phyloP scores from a whole-genome alignment of 1,140 invertebrate species.

The Trichoplusia ni region DNA sequence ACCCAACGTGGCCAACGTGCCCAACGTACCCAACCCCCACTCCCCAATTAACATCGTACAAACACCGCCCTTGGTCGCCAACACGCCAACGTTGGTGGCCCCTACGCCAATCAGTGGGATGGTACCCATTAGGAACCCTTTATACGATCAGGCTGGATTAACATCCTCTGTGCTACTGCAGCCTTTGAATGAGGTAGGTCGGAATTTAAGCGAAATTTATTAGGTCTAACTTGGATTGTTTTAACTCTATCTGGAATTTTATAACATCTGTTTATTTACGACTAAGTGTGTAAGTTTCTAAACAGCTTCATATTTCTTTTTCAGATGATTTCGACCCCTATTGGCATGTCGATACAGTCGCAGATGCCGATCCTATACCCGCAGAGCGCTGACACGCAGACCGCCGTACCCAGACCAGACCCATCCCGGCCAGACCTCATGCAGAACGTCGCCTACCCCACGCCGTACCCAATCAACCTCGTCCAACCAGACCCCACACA shows the following conservation, averaged over 20 bases:
- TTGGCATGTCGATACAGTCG: constrained; percentile 78
- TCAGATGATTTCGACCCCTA: constrained; percentile 84
- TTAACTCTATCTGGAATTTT: too few species aligned
- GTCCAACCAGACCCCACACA: not conserved
- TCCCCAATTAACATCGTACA: constrained; percentile 51
- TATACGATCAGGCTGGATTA: constrained; percentile 65
- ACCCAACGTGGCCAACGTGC: too few species aligned
- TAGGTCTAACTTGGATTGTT: not conserved
- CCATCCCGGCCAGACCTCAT: constrained; percentile 7
- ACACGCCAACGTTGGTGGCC: constrained; percentile 48
- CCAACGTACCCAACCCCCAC: constrained; percentile 41
- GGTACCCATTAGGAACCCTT: constrained; percentile 68
- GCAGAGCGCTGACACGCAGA: constrained; percentile 40
- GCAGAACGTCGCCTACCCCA: too few species aligned
- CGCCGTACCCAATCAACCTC: too few species aligned
- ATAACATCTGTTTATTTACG: too few species aligned
- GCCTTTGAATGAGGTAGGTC: constrained; percentile 70
- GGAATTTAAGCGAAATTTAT: not conserved
- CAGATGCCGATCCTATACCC: constrained; percentile 63
- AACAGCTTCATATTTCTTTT: constrained; percentile 25
- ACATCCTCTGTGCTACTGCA: constrained; percentile 70
- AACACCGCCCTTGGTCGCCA: constrained; percentile 38
- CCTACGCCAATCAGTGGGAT: constrained; percentile 59
- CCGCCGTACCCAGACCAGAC: constrained; percentile 34
- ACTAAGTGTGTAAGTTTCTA: too few species aligned